These are phyloP conservation scores for Sialia sialis DNA, from an alignment of 2,113 vertebrate genomes.

Conservation along the genomic window DNA sequence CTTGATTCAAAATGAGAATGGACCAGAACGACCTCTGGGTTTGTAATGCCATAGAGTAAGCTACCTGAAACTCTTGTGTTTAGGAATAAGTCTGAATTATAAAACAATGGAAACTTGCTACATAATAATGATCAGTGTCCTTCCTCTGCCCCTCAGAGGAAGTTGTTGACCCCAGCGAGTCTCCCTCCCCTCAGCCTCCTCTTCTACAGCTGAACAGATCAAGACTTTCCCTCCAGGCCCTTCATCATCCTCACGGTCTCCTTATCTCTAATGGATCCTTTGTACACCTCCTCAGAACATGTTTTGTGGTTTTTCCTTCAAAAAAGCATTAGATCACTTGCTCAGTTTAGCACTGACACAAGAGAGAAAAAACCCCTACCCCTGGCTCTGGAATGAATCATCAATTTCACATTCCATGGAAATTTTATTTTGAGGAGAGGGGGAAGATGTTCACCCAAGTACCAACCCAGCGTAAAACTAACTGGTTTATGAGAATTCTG, in stretches of 20 bases:
- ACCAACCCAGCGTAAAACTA: not conserved
- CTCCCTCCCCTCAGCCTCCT: not conserved
- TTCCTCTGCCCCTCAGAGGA: not conserved
- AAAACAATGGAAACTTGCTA: not conserved
- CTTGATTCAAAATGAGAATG: not conserved
- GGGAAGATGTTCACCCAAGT: not conserved
- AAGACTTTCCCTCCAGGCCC: not conserved
- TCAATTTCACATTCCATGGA: not conserved
- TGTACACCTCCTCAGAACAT: not conserved
- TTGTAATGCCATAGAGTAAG: not conserved
- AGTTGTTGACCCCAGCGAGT: not conserved
- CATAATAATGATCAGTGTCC: not conserved
- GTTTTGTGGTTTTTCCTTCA: not conserved
- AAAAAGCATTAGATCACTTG: not conserved
- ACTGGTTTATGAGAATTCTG: not conserved
- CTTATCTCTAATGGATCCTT: not conserved
- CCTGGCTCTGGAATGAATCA: not conserved
- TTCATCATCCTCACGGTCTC: not conserved
- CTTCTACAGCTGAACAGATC: not conserved
- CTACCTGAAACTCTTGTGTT: not conserved
- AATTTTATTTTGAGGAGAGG: not conserved
- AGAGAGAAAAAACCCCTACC: not conserved
- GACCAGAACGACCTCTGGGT: not conserved
- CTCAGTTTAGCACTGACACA: not conserved
- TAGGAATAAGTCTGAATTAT: not conserved